Evolutionary conservation across 2,113 vertebrate genomes (phyloP).

Genomic region (Morone chrysops): DNA sequence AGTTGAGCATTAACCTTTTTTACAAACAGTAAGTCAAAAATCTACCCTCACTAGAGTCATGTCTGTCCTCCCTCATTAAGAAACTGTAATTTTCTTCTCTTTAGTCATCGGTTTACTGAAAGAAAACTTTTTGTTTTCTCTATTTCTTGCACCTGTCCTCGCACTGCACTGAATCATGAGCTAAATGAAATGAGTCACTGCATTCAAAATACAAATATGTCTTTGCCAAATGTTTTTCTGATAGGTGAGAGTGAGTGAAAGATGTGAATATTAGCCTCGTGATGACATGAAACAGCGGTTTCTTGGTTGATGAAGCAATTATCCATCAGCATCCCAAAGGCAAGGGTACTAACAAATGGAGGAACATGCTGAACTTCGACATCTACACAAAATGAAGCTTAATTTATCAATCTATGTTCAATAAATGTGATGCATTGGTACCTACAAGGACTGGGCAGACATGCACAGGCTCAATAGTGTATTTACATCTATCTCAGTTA

Average conservation of each 20-base stretch:
- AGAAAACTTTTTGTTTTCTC: neutral
- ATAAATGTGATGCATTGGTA: no score
- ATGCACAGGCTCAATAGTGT: no score
- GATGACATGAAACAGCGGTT: no score
- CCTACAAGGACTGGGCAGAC: no score
- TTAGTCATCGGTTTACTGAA: constrained; percentile 2
- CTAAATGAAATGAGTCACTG: constrained; percentile 6
- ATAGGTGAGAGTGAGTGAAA: neutral
- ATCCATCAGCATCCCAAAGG: no score
- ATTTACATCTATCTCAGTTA: no score
- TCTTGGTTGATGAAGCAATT: no score
- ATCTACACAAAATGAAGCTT: no score
- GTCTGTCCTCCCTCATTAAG: neutral
- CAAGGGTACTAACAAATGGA: no score
- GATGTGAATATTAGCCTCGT: neutral
- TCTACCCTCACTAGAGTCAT: neutral
- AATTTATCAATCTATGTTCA: no score
- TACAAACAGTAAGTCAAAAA: constrained; percentile 6
- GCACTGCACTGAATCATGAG: neutral
- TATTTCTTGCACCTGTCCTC: neutral
- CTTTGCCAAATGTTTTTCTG: neutral
- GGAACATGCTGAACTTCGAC: no score
- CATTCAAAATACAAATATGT: constrained; percentile 5
- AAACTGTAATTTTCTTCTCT: neutral
- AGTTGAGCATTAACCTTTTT: constrained; percentile 41